Base-by-base conservation (phyloP, 2,888 invertebrate species). In the Emmelina monodactyla region DNA sequence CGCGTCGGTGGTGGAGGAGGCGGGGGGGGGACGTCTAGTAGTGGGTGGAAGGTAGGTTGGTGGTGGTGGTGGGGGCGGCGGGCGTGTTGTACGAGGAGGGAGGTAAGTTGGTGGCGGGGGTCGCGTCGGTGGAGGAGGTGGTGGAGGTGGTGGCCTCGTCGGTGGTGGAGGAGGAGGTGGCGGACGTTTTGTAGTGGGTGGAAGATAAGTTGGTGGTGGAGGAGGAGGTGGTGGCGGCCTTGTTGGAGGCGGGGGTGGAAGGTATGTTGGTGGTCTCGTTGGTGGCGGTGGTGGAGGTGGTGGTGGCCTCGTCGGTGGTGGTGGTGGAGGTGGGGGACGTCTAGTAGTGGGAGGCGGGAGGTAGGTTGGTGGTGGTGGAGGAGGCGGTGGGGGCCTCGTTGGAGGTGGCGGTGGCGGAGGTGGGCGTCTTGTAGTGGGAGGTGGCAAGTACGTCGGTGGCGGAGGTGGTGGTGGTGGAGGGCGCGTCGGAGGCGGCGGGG, bases 111-210 rank as follows among this genome's bases (percentile, higher is more conserved):
- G 38, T 6, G 39, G 41, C n/a, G 41, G 33, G 9, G 46, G 43
- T 11, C 53, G 49, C 2, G 45, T 45, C 0, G 49, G 47, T 14
- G 46, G 42, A 9, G 40, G 43, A 0, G 49, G 46, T 1, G 44
- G 34, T 2, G 46, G 41, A 10, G 38, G 42, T 14, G 44, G 43
- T 0, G 44, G 49, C 10, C 35, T 35, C 30, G 42, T 39, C 1
- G 38, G 31, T 3, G 42, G 39, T 11, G 45, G 39, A 2, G 44
- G 40, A 9, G 42, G 32, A 22, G 45, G 44, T 39, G 42, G 39
- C n/a, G 39, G 25, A 22, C 42, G 42, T 28, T 30, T 34, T 6
- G 40, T 38, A 3, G 43, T 39, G 9, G 38, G 37, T 16, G 43
- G 39, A 9, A 38, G 44, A n/a, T n/a, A n/a, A 9, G 37, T 25